Evolutionary conservation across 1,140 invertebrate species (phyloP).

Genomic region (Listronotus oregonensis): DNA sequence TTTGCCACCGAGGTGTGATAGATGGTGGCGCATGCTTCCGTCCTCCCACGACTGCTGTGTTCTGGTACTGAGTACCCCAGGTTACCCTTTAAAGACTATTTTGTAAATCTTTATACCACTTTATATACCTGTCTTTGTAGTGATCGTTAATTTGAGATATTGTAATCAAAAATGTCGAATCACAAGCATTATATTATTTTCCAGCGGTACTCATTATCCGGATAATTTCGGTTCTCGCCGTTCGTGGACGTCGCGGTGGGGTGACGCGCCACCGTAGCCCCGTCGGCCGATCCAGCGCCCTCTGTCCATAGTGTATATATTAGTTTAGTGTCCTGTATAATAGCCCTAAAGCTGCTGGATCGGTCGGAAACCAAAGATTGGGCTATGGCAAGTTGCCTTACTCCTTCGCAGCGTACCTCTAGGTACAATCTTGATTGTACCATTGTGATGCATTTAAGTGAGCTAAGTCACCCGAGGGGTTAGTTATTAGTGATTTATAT

Average conservation of each 20-base stretch:
- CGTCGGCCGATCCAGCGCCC: conserved; percentile 27
- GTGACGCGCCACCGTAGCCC: conserved; percentile 16
- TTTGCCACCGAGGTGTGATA: conserved; percentile 68
- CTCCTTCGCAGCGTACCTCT: conserved; percentile 41
- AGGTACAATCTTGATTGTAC: conserved; percentile 47
- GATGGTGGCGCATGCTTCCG: conserved; percentile 8
- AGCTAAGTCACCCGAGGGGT: conserved; percentile 52
- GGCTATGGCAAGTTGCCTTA: conserved; percentile 42
- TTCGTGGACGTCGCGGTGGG: conserved; percentile 17
- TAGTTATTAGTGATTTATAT: conserved; percentile 35
- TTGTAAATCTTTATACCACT: conserved; percentile 2
- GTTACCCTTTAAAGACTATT: neutral
- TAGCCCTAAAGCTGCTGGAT: conserved; percentile 23
- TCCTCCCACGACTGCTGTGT: conserved; percentile 26
- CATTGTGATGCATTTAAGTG: conserved; percentile 53
- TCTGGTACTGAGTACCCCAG: conserved; percentile 28
- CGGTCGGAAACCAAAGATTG: conserved; percentile 53
- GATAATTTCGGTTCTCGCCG: conserved; percentile 22
- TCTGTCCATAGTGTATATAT: conserved; percentile 50
- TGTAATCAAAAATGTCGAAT: conserved; percentile 19
- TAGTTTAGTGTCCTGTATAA: conserved; percentile 31
- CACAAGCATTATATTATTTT: conserved; percentile 6
- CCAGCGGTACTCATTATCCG: conserved; percentile 24
- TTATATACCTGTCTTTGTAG: conserved; percentile 1
- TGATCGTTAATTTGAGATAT: conserved; percentile 23